These are phyloP conservation scores for Alligator mississippiensis DNA, from an alignment of 2,113 vertebrate species.

Conservation along the genomic window DNA sequence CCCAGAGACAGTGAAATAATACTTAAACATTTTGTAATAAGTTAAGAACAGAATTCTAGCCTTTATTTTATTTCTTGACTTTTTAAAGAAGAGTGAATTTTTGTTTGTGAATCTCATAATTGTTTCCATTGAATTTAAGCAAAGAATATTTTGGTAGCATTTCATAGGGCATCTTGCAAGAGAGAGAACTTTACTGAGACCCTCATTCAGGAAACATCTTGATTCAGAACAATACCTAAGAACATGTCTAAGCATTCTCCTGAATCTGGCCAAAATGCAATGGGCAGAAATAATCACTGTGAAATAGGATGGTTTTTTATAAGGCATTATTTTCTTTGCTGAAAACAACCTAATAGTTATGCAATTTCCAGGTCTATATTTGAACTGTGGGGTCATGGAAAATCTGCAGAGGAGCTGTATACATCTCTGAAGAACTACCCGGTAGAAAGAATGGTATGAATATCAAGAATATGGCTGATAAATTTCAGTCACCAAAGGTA, in stretches of 20 bases:
- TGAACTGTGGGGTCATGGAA: slow-evolving; percentile 96
- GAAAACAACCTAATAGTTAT: slow-evolving; percentile 2
- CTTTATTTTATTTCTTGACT: background rate
- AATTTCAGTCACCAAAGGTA: background rate
- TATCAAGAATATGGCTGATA: background rate
- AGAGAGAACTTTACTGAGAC: background rate
- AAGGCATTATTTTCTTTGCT: background rate
- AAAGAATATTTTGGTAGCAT: background rate
- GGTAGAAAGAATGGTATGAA: slow-evolving; percentile 87
- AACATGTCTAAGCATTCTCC: rapidly evolving
- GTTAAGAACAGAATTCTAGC: background rate
- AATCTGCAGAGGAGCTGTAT: slow-evolving; percentile 85
- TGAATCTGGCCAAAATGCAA: background rate
- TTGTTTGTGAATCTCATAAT: background rate
- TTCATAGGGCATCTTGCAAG: background rate
- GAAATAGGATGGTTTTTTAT: background rate
- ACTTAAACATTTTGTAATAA: background rate
- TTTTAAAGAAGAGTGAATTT: background rate
- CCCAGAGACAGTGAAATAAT: background rate
- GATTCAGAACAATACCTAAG: background rate
- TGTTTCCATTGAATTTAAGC: background rate
- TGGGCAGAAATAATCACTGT: background rate
- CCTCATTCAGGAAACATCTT: rapidly evolving
- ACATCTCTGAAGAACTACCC: slow-evolving; percentile 88
- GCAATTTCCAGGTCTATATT: slow-evolving; percentile 88